Conservation (phyloP, 2,888 invertebrate species). For the Argyresthia albistria region DNA sequence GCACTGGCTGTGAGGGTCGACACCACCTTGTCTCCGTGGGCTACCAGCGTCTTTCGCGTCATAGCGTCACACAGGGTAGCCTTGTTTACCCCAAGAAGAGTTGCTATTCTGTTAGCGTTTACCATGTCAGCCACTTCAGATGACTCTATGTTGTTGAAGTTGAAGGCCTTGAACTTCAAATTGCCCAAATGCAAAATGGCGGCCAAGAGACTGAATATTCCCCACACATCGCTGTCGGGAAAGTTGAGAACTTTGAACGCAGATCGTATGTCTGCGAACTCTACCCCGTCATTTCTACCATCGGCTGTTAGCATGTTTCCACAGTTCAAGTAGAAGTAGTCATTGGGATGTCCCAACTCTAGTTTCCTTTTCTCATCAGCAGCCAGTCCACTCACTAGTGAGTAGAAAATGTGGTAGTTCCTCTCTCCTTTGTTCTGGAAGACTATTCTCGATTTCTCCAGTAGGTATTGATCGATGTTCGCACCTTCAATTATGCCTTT, state of each 20-base stretch:
- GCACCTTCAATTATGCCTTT: slow-evolving; percentile 93
- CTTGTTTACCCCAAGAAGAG: slow-evolving; percentile 80
- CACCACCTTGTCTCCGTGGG: slow-evolving; percentile 86
- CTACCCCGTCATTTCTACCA: slow-evolving; percentile 86
- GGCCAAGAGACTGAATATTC: slow-evolving; percentile 87
- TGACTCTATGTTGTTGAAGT: slow-evolving; percentile 88
- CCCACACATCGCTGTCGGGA: slow-evolving; percentile 85
- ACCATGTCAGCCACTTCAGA: slow-evolving; percentile 84
- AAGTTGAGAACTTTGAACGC: slow-evolving; percentile 96
- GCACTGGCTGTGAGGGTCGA: slow-evolving; percentile 82
- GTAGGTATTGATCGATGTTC: slow-evolving; percentile 92
- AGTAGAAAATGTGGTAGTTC: slow-evolving; percentile 97
- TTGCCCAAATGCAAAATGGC: slow-evolving; percentile 94
- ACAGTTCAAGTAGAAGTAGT: slow-evolving; percentile 87
- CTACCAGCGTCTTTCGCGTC: slow-evolving; percentile 88
- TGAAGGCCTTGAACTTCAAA: slow-evolving; percentile 83
- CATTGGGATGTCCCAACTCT: slow-evolving; percentile 79
- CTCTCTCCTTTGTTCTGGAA: slow-evolving; percentile 91
- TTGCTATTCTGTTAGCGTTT: slow-evolving; percentile 79
- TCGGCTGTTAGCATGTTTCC: slow-evolving; percentile 84
- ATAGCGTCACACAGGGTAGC: slow-evolving; percentile 83
- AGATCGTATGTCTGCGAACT: slow-evolving; percentile 89
- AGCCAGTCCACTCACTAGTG: slow-evolving; percentile 87
- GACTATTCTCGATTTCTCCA: slow-evolving; percentile 95
- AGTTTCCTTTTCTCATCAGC: slow-evolving; percentile 84